phyloP scores from a whole-genome alignment of 2,113 vertebrate species.

The Neodon shergylaensis region DNA sequence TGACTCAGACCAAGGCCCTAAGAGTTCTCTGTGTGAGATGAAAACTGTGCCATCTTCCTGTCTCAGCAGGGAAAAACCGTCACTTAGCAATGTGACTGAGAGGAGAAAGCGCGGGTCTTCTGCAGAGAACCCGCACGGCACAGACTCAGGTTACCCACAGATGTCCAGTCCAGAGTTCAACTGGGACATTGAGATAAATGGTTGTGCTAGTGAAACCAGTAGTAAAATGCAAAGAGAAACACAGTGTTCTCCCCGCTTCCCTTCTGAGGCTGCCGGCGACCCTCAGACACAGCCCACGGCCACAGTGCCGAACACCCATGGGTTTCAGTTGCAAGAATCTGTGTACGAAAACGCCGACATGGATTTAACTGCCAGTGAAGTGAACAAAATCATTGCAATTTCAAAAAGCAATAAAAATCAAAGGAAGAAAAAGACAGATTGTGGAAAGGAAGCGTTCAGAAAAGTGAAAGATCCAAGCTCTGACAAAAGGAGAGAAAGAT shows the following conservation, averaged over 20 bases:
- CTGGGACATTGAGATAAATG: background rate
- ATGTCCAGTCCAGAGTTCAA: conserved; percentile 26
- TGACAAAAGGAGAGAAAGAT: conserved; percentile 78
- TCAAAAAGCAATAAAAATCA: conserved; percentile 76
- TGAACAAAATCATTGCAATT: conserved; percentile 81
- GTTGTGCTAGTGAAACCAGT: background rate
- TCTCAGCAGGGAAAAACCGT: conserved; percentile 47
- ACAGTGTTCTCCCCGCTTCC: background rate
- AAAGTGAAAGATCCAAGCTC: conserved; percentile 81
- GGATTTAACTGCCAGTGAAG: conserved; percentile 85
- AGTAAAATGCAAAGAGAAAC: no score
- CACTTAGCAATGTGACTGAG: conserved; percentile 63
- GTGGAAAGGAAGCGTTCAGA: conserved; percentile 77
- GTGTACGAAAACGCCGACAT: conserved; percentile 84
- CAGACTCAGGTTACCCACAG: conserved; percentile 64
- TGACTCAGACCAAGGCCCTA: conserved; percentile 53
- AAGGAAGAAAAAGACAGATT: conserved; percentile 65
- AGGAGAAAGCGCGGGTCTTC: conserved; percentile 75
- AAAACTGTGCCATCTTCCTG: conserved; percentile 14
- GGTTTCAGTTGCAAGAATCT: conserved; percentile 81
- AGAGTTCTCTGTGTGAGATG: background rate
- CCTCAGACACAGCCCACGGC: background rate
- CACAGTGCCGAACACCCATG: conserved; percentile 49
- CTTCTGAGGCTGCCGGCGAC: conserved; percentile 46
- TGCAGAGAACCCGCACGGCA: background rate